Conservation (phyloP, 2,888 invertebrate species). For the Boloria euphrosyne region DNA sequence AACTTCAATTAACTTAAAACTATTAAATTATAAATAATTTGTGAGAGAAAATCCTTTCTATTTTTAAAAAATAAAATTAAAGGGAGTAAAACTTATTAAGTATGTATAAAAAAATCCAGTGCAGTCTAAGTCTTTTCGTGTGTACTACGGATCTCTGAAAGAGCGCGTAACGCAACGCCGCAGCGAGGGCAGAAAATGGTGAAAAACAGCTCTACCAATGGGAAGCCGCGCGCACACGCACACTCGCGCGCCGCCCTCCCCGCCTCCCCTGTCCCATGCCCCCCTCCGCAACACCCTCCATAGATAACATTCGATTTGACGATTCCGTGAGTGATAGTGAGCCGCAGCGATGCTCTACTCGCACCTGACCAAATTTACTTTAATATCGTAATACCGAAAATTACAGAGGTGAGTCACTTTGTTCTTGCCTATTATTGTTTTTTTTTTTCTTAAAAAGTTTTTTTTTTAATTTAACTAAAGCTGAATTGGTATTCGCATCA, state of each 20-base stretch:
- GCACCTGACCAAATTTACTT: slow-evolving; percentile 26
- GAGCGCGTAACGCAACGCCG: not conserved
- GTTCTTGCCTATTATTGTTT: not conserved
- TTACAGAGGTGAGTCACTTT: slow-evolving; percentile 34
- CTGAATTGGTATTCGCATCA: no score
- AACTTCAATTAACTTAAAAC: no score
- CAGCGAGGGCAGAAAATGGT: slow-evolving; percentile 44
- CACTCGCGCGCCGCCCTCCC: slow-evolving; percentile 31
- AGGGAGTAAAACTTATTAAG: no score
- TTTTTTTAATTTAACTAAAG: not conserved
- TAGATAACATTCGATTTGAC: slow-evolving; percentile 45
- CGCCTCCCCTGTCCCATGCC: slow-evolving; percentile 12
- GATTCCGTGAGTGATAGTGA: slow-evolving; percentile 49
- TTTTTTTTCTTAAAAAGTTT: not conserved
- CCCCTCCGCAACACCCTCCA: slow-evolving; percentile 34
- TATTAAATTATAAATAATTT: no score
- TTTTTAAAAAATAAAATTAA: no score
- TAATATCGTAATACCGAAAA: slow-evolving; percentile 26
- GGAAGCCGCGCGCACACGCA: slow-evolving; percentile 41
- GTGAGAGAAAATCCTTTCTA: no score
- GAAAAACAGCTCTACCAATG: slow-evolving; percentile 43
- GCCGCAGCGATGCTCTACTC: slow-evolving; percentile 43
- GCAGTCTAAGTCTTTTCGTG: not conserved
- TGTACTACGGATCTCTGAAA: slow-evolving; percentile 34
- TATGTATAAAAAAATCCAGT: not conserved